Conservation (phyloP, 2,888 invertebrate species). For the Bombyx huttoni region DNA sequence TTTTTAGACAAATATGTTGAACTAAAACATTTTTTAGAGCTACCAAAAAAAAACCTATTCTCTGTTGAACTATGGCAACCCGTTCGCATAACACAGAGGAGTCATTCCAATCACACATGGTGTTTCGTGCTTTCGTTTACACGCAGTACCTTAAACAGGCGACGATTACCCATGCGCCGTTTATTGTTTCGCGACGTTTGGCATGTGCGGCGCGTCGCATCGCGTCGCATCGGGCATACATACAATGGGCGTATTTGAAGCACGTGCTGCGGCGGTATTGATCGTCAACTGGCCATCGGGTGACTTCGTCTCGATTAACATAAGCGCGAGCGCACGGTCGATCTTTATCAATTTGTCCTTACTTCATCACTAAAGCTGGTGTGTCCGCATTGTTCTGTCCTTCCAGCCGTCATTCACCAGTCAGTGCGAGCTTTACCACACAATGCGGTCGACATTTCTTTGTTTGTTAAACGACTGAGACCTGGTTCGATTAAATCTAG, state of each 20-base stretch:
- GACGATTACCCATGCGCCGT: constrained; percentile 47
- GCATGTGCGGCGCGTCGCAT: constrained; percentile 55
- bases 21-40: no score
- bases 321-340: constrained; percentile 37
- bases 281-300: constrained; percentile 41
- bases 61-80: neutral
- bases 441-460: constrained; percentile 32
- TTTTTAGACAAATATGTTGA: neutral
- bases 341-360: constrained; percentile 60
- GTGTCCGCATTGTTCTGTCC: constrained; percentile 54
- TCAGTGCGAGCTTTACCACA: constrained; percentile 39
- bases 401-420: constrained; percentile 35
- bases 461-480: constrained; percentile 45
- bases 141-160: constrained; percentile 42
- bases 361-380: constrained; percentile 30
- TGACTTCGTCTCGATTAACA: constrained; percentile 59
- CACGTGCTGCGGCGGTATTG: constrained; percentile 63
- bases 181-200: constrained; percentile 58
- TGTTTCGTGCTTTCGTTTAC: constrained; percentile 39
- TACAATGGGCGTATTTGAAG: constrained; percentile 57
- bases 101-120: neutral
- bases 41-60: no score
- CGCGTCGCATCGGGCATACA: constrained; percentile 53
- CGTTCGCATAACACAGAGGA: constrained; percentile 1
- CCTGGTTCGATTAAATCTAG: constrained; percentile 41